These are phyloP conservation scores for Parauchenoglanis ngamensis DNA, from an alignment of 2,797 vertebrate genomes.

Conservation along the genomic window DNA sequence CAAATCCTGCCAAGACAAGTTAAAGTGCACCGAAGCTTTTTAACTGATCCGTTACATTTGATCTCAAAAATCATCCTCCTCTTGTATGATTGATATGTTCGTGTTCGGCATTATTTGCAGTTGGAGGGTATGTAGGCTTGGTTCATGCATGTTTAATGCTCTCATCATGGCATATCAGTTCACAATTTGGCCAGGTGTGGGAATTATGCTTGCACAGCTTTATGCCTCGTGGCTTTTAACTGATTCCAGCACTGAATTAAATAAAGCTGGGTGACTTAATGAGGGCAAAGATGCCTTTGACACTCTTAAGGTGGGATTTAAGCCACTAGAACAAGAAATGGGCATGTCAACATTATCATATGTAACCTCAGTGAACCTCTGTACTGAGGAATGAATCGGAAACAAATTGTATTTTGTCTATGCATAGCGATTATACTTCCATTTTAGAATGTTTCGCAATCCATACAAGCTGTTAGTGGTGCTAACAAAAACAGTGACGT, in stretches of 20 bases:
- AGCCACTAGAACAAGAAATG: neutral
- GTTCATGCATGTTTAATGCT: conserved; percentile 19
- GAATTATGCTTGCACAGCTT: conserved; percentile 21
- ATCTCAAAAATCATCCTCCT: neutral
- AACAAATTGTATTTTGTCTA: neutral
- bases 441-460: neutral
- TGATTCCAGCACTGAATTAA: conserved; percentile 11
- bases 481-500: neutral
- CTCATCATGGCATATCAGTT: conserved; percentile 17
- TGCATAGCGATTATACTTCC: neutral
- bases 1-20: conserved; percentile 7
- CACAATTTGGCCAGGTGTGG: conserved; percentile 15
- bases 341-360: neutral
- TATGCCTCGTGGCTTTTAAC: neutral
- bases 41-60: conserved; percentile 3
- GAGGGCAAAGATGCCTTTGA: conserved; percentile 9
- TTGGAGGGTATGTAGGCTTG: conserved; percentile 2
- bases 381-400: neutral
- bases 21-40: neutral
- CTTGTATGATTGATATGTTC: conserved; percentile 26
- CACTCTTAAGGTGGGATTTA: neutral
- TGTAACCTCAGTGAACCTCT: neutral
- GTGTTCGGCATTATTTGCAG: neutral
- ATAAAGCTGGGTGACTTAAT: conserved; percentile 17
- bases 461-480: neutral